Conservation (phyloP, 2,113 vertebrate genomes). For the Motacilla alba region DNA sequence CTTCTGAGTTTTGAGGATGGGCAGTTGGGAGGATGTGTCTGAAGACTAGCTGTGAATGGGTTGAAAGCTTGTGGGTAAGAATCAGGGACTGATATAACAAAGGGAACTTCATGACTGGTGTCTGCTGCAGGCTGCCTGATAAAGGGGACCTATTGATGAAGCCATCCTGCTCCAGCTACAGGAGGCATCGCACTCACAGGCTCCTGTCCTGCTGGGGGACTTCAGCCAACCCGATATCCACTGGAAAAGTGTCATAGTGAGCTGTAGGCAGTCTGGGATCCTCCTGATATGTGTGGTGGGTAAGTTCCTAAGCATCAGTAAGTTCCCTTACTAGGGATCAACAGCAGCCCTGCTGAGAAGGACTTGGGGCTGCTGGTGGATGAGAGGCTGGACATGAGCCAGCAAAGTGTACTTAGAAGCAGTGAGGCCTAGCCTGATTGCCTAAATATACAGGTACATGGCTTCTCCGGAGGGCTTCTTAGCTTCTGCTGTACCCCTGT, state of each 20-base stretch:
- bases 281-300: neutral
- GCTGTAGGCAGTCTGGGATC: neutral
- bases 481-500: neutral
- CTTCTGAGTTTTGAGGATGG: neutral
- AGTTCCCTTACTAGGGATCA: neutral
- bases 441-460: fast-evolving
- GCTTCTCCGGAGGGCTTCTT: neutral
- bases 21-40: neutral
- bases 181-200: fast-evolving
- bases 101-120: fast-evolving
- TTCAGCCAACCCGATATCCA: neutral
- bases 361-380: neutral
- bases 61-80: neutral
- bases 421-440: neutral
- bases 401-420: neutral
- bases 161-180: neutral
- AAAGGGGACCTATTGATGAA: neutral
- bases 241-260: neutral
- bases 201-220: neutral
- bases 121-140: neutral
- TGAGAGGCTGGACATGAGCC: neutral
- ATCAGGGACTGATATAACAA: neutral
- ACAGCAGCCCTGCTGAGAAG: neutral
- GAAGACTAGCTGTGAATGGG: fast-evolving
- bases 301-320: neutral